Base-by-base conservation (phyloP, 2,888 invertebrate species). In the Drepanosiphum platanoidis region DNA sequence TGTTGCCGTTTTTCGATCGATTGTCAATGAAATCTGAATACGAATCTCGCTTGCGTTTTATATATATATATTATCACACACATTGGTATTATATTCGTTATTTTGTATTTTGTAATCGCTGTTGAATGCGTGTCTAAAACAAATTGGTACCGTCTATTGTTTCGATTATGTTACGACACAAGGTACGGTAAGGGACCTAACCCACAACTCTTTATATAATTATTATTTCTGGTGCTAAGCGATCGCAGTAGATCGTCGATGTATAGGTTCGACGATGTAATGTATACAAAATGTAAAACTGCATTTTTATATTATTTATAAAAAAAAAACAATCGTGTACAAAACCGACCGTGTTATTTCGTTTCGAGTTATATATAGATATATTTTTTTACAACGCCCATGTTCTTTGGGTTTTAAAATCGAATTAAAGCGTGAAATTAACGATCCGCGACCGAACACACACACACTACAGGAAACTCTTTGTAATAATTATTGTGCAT, bases 341-440 rank as follows among this genome's bases (percentile, higher is more conserved):
- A n/a, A 9, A 71, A 39, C 68, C 4, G 18, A 22, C 68, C 2
- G 22, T 52, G 52, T 3, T 61, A 27, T 61, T 61, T 61, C 22
- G 22, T 30, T 71, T 30, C 13, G 71, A 58, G 58, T 32, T 61
- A 52, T 36, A 4, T 52, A 18, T 22, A 5, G 15, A 46, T 46
- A 18, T 52, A 7, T 52, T 52, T n/a, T 58, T 61, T 2, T 39
- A 71, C 61, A 81, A 81, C 81, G 58, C 71, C 52, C 36, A 80
- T 70, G 32, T 83, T 75, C 74, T 75, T 75, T 27, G 66, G 52
- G 32, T 32, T 77, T 77, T 68, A 32, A 83, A 77, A 84, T 58
- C 75, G 68, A 84, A 77, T 84, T 77, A 84, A 84, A 84, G 52
- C 68, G 30, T 70, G 18, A 30, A 77, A 52, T 68, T 70, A 68